Conservation (phyloP, 2,888 invertebrate species). For the Gibbula magus region DNA sequence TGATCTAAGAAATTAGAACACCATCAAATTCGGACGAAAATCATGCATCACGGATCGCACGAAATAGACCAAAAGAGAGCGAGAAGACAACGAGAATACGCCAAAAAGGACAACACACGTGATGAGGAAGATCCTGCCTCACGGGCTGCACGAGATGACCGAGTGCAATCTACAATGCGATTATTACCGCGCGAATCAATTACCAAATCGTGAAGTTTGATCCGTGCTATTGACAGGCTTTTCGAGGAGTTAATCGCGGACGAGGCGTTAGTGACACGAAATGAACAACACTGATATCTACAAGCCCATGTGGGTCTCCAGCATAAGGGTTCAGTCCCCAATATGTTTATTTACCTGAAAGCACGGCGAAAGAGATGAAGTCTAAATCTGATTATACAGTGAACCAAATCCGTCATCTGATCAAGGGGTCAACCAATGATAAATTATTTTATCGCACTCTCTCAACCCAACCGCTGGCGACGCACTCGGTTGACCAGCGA, state of each 20-base stretch:
- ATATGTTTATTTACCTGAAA: conserved; percentile 3
- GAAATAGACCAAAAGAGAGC: too few relatives aligned
- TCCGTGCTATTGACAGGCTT: conserved; percentile 1
- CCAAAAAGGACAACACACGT: too few relatives aligned
- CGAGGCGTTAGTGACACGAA: background rate
- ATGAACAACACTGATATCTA: background rate
- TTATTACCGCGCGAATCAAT: conserved; percentile 7
- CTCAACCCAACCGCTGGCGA: background rate
- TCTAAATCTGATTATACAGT: background rate
- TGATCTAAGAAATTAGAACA: too few relatives aligned
- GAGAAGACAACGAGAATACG: too few relatives aligned
- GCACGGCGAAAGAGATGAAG: background rate
- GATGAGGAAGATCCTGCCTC: too few relatives aligned
- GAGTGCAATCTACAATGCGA: too few relatives aligned
- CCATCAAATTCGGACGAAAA: too few relatives aligned
- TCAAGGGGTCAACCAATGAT: conserved; percentile 9
- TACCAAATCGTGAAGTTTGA: conserved; percentile 17
- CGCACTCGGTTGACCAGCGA: too few relatives aligned
- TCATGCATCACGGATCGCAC: too few relatives aligned
- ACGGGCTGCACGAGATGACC: too few relatives aligned
- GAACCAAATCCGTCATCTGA: background rate
- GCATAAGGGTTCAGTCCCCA: background rate
- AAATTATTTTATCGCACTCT: background rate
- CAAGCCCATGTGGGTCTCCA: background rate
- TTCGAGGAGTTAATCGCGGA: background rate